Evolutionary conservation across 2,113 vertebrate species (phyloP), one percentile per base, ranked within the genome.

Genomic region (Ctenodactylus gundi): DNA sequence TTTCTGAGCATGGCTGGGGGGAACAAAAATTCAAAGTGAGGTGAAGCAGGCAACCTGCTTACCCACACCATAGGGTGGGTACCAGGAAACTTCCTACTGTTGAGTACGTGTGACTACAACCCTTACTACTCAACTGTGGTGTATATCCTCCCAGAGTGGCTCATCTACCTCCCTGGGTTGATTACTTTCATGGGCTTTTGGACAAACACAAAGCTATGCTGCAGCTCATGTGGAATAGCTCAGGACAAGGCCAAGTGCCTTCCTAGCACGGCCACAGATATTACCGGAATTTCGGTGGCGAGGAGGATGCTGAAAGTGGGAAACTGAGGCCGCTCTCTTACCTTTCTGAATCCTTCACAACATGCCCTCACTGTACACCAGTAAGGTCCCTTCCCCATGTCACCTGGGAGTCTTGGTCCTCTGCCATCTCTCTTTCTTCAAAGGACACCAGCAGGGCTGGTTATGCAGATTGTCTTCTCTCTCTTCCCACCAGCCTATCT

Each of bases 311-410:
- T 14, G 62, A 77, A 85, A 92, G 29, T 31, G 65, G 36, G n/a
- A 20, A 46, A 51, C 31, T 10, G 65, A 88, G 44, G 46, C 7
- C 21, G n/a, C 4, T 31, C 13, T 29, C 36, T 46, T 51, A 57
- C 7, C 21, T 65, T 85, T 34, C 7, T 34, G 49, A 13, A 34
- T 62, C 13, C 67, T 53, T 72, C 64, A 76, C 78, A 67, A 76
- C 29, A 10, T 0, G 34, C 21, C 34, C 11, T 36, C 1, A 1
- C 4, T 29, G 53, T 13, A 14, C 3, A 1, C 27, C 14, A 3
- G 6, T 39, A 70, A 23, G 67, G 10, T 8, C 7, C 18, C 12
- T 39, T 41, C 41, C 21, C 64, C 8, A 0, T 0, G 6, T 6
- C 2, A 0, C 9, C 41, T 13, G 15, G n/a, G n/a, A 29, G 9